Evolutionary conservation across 2,888 invertebrate genomes (phyloP).

Genomic region (Ecliptopera silaceata): DNA sequence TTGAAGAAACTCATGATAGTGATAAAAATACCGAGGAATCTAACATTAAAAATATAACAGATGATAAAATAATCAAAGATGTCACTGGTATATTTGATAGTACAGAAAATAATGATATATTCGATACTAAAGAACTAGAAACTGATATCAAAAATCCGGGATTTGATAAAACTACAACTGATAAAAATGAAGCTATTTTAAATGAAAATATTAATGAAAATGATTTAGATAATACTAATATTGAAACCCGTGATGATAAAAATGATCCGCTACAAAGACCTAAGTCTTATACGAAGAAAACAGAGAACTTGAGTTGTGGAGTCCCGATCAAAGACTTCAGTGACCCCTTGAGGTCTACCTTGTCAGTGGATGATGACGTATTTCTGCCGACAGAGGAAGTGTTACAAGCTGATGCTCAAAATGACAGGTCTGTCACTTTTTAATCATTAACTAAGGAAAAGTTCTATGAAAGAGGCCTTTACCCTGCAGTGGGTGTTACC

Average conservation of each 20-base stretch:
- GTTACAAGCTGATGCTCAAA: slow-evolving; percentile 67
- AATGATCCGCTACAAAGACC: slow-evolving; percentile 55
- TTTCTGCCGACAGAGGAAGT: slow-evolving; percentile 72
- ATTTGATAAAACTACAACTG: neutral
- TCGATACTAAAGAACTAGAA: slow-evolving; percentile 8
- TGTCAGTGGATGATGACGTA: slow-evolving; percentile 72
- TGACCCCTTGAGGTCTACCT: slow-evolving; percentile 89
- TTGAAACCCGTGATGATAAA: slow-evolving; percentile 22
- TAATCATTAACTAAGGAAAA: no score
- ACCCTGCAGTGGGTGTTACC: no score
- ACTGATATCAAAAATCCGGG: slow-evolving; percentile 4
- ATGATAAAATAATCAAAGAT: neutral
- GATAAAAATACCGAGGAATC: slow-evolving; percentile 1
- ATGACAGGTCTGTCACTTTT: slow-evolving; percentile 57
- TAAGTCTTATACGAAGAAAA: slow-evolving; percentile 56
- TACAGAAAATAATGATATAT: slow-evolving; percentile 11
- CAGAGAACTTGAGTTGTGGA: slow-evolving; percentile 70
- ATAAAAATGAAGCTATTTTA: neutral
- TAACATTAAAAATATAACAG: neutral
- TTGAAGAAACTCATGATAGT: slow-evolving; percentile 54
- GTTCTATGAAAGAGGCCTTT: no score
- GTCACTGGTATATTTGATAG: slow-evolving; percentile 1
- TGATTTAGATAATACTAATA: slow-evolving; percentile 8
- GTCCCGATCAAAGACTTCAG: slow-evolving; percentile 89
- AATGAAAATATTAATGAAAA: neutral